Base-by-base conservation (phyloP, 2,888 invertebrate genomes). In the Terebella lapidaria region DNA sequence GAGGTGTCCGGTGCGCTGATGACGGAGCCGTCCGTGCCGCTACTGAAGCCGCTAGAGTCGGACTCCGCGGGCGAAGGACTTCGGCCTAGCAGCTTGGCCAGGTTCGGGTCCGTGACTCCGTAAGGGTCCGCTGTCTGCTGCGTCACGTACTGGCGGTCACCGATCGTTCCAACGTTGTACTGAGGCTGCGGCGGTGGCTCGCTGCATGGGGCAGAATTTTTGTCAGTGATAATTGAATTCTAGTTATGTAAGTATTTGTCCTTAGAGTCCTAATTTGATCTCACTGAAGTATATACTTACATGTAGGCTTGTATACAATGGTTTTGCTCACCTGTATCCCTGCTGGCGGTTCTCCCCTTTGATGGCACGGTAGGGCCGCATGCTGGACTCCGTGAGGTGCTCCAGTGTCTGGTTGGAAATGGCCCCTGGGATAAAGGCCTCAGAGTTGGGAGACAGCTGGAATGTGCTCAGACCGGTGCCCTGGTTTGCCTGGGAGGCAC, bases 31-130 rank as follows among this genome's bases (percentile, higher is more conserved):
- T 62, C 60, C 0, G 49, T 30, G 18, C 54, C 59, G 60, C 84
- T 80, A 66, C 84, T 84, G 56, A 77, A 71, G 2, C 79, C 78
- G 69, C 85, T 85, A 22, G 83, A 83, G 67, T 86, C 86, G 0
- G 67, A 69, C 35, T 66, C 63, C n/a, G 63, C 58, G 4, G 65
- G 64, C 2, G 62, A 59, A 5, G 60, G 27, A 51, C 57, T 65
- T 18, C 66, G 54, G 22, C 25, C 58, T 27, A 58, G 5, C 10
- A 54, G 22, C 24, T 49, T 49, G 18, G 49, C 5, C 15, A 49
- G 15, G 27, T 15, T 20, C n/a, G n/a, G 10, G 51, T 49, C 27
- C 20, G 46, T 24, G 51, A 28, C 26, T 5, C 35, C 29, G 24
- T 22, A 54, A 24, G 29, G 5, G 5, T 29, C 20, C 10, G 58